Percentiles rank a stretch among this genome's conserved stretches.
phyloP scores from a whole-genome alignment of 2,888 invertebrate genomes.

The Leistus spinibarbis region DNA sequence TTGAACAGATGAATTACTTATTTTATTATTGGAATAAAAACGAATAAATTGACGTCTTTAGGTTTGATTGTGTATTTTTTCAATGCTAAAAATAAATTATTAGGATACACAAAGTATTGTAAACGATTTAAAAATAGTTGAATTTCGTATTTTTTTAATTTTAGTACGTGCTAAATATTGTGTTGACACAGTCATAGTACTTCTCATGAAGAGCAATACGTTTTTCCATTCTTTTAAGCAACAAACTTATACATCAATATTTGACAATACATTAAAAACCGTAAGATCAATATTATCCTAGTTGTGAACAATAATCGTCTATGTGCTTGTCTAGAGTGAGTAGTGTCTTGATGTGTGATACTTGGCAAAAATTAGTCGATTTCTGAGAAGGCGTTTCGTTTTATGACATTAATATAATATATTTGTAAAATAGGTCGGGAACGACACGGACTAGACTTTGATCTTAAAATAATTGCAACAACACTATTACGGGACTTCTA shows the following conservation, averaged over 20 bases:
- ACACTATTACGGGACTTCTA: not conserved
- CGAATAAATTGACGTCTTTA: not conserved
- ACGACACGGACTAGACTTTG: constrained; percentile 11
- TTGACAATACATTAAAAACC: not conserved
- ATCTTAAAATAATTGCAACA: constrained; percentile 34
- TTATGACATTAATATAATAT: constrained; percentile 29
- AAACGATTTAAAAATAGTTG: not conserved
- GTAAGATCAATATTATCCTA: no score
- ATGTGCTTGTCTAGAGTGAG: not conserved
- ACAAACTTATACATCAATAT: no score
- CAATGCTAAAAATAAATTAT: not conserved
- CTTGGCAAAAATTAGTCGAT: constrained; percentile 16
- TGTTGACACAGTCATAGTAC: not conserved
- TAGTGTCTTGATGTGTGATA: not conserved
- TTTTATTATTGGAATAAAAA: not conserved
- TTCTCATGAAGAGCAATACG: not conserved
- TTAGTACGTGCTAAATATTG: not conserved
- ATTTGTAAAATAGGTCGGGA: constrained; percentile 22
- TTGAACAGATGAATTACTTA: not conserved
- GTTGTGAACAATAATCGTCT: not conserved
- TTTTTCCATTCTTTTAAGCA: no score
- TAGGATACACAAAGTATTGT: not conserved
- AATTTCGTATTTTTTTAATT: not conserved
- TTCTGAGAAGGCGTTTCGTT: constrained; percentile 22
- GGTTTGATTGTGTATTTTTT: not conserved